These are phyloP conservation scores for Chrysaora quinquecirrha DNA, from an alignment of 30 jellyfish, hydroid and myxozoan genomes.

Conservation along the genomic window DNA sequence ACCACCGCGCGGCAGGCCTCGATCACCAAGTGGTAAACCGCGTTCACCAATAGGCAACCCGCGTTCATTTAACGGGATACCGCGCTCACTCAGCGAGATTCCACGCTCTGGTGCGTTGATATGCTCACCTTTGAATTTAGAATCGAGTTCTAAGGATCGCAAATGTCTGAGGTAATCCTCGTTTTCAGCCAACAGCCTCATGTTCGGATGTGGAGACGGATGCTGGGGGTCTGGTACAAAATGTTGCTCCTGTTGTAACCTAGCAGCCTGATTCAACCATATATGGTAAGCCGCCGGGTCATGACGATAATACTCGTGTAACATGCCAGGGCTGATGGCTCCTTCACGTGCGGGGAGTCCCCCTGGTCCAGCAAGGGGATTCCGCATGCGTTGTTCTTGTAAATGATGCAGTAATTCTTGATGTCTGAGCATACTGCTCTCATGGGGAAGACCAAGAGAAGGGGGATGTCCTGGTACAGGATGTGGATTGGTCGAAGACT, in stretches of 20 bases:
- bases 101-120: constrained; percentile 26
- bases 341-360: constrained; percentile 87
- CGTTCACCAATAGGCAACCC: constrained; percentile 64
- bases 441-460: constrained; percentile 58
- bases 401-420: constrained; percentile 81
- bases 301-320: constrained; percentile 78
- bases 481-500: constrained; percentile 46
- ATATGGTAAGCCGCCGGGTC: constrained; percentile 91
- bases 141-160: constrained; percentile 55
- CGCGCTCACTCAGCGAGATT: constrained; percentile 63
- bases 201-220: constrained; percentile 61
- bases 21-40: constrained; percentile 58
- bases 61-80: constrained; percentile 38
- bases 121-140: constrained; percentile 52
- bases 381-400: constrained; percentile 82
- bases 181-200: constrained; percentile 71
- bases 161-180: constrained; percentile 73
- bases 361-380: constrained; percentile 56
- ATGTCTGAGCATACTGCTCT: constrained; percentile 61
- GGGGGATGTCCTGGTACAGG: constrained; percentile 82
- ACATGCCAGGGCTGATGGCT: constrained; percentile 82
- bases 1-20: constrained; percentile 49
- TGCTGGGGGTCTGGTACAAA: constrained; percentile 41
- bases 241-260: constrained; percentile 78
- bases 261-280: constrained; percentile 83